Conservation (phyloP, 2,797 vertebrate genomes). For the Ispidina picta region DNA sequence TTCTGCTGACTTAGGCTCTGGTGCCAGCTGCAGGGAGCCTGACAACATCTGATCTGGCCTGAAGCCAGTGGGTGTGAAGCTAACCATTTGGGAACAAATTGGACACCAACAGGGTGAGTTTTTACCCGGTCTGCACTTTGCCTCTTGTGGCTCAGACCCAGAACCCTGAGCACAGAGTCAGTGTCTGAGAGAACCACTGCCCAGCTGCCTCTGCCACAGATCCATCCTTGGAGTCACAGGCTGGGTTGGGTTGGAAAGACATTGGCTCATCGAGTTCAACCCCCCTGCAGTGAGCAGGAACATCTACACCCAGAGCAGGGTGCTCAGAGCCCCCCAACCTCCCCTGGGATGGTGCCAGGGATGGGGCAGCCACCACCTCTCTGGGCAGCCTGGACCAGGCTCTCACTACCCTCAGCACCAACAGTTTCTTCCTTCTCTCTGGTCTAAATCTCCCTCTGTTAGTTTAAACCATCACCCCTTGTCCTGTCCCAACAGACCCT, state of each 20-base stretch:
- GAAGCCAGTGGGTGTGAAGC: not conserved
- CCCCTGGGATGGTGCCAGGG: not conserved
- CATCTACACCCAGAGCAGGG: not conserved
- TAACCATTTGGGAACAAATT: not conserved
- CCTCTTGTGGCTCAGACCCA: not conserved
- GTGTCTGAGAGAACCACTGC: rapidly evolving
- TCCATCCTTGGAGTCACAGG: not conserved
- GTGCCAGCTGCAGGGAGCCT: not conserved
- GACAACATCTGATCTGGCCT: not conserved
- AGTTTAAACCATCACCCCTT: not conserved
- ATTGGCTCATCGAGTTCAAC: not conserved
- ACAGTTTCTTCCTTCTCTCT: not conserved
- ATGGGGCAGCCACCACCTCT: not conserved
- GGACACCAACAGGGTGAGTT: not conserved
- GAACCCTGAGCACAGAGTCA: rapidly evolving
- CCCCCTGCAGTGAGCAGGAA: not conserved
- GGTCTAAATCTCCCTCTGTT: not conserved
- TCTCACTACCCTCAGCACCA: not conserved
- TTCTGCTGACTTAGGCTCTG: not conserved
- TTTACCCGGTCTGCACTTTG: not conserved
- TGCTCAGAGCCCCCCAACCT: not conserved
- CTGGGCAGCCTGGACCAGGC: not conserved
- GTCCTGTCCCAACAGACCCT: not conserved
- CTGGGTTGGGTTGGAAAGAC: not conserved
- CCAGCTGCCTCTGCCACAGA: rapidly evolving